These are phyloP conservation scores for Paguma larvata DNA, from an alignment of 2,797 vertebrate species.

Conservation along the genomic window DNA sequence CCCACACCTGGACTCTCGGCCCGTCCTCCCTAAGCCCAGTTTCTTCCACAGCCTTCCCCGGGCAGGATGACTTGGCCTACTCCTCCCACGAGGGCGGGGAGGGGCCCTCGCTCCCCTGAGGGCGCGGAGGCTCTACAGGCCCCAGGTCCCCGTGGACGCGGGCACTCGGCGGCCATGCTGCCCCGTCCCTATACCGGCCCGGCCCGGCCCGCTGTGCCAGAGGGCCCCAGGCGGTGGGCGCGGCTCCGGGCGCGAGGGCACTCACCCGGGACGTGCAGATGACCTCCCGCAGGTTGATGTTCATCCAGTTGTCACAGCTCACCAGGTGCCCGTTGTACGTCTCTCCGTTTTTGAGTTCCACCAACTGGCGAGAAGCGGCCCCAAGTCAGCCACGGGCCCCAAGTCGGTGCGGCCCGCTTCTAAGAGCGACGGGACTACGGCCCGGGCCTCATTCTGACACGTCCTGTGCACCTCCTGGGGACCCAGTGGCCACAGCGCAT, in stretches of 20 bases:
- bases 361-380: conserved; percentile 89
- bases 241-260: fast-evolving
- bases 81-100: background rate
- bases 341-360: conserved; percentile 99
- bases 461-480: background rate
- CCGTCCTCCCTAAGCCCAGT: fast-evolving
- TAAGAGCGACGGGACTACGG: background rate
- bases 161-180: background rate
- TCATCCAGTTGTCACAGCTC: conserved; percentile 99
- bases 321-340: conserved; percentile 99
- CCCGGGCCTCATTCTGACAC: background rate
- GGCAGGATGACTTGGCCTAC: too few relatives aligned
- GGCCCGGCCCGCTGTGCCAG: background rate
- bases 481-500: background rate
- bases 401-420: background rate
- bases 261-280: conserved; percentile 98
- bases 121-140: background rate
- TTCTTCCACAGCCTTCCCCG: background rate
- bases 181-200: background rate
- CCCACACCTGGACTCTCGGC: background rate
- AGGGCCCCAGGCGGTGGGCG: background rate
- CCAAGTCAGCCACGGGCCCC: background rate
- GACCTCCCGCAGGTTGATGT: conserved; percentile 98
- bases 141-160: background rate
- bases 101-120: background rate